Evolutionary conservation across 2,113 vertebrate genomes (phyloP).

Genomic region (Urocitellus parryii): DNA sequence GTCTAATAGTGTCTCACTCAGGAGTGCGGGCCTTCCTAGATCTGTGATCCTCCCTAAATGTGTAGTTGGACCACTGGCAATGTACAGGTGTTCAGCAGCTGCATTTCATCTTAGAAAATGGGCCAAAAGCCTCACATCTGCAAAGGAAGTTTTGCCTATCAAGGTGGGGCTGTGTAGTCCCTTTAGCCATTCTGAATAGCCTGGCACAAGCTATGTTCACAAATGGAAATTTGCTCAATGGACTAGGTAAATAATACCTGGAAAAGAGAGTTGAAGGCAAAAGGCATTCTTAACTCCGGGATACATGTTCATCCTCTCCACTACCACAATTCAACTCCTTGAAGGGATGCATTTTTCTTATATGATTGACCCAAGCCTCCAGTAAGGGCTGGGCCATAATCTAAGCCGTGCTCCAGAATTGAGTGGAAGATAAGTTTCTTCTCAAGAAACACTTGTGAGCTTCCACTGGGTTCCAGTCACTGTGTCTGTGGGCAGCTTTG

Average conservation of each 20-base stretch:
- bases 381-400: neutral
- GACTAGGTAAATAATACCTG: no score
- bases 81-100: neutral
- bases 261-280: neutral
- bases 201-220: neutral
- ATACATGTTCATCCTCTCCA: neutral
- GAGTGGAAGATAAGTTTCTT: neutral
- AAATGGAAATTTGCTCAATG: neutral
- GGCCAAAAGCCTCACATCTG: neutral
- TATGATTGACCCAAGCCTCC: neutral
- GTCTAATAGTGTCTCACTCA: neutral
- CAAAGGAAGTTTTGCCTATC: neutral
- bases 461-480: neutral
- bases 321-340: neutral
- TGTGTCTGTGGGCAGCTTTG: no score
- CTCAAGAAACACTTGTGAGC: neutral
- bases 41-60: neutral
- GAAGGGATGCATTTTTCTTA: neutral
- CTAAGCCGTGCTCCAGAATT: neutral
- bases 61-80: neutral
- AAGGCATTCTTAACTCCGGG: neutral
- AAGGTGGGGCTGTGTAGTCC: neutral
- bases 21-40: neutral
- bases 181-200: neutral
- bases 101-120: neutral